Evolutionary conservation across 2,888 invertebrate species (phyloP).

Genomic region (Meghimatium bilineatum): DNA sequence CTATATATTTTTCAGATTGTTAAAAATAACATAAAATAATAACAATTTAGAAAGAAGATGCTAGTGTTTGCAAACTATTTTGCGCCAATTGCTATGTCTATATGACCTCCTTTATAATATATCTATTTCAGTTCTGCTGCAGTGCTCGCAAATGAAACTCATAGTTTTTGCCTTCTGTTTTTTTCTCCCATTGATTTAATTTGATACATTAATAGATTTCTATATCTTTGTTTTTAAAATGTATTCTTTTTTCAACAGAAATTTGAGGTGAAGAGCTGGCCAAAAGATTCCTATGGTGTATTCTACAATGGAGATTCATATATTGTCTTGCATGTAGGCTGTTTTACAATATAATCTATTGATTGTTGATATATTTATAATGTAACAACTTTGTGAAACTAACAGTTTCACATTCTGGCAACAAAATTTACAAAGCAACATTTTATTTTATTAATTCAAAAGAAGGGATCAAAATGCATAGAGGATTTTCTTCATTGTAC

Average conservation of each 20-base stretch:
- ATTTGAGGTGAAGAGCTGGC: constrained; percentile 70
- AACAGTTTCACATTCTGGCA: neutral
- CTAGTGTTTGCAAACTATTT: too few species aligned
- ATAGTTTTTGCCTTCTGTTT: neutral
- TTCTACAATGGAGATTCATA: constrained; percentile 74
- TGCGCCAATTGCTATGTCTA: too few species aligned
- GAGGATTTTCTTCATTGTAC: too few species aligned
- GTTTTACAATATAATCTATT: neutral
- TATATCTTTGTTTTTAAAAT: neutral
- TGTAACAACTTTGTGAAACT: neutral
- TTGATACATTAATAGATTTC: neutral
- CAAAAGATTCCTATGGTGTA: constrained; percentile 67
- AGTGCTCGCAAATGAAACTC: neutral
- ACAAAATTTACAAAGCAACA: too few species aligned
- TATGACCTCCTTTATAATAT: too few species aligned
- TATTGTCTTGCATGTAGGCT: constrained; percentile 71
- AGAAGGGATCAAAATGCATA: too few species aligned
- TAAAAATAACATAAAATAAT: too few species aligned
- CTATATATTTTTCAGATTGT: too few species aligned
- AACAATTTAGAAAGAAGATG: too few species aligned
- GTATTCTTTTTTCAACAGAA: constrained; percentile 56
- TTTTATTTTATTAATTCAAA: too few species aligned
- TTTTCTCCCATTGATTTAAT: neutral
- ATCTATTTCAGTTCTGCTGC: neutral
- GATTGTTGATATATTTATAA: neutral